phyloP scores from a whole-genome alignment of 2,797 vertebrate genomes.

The Fundulus diaphanus region DNA sequence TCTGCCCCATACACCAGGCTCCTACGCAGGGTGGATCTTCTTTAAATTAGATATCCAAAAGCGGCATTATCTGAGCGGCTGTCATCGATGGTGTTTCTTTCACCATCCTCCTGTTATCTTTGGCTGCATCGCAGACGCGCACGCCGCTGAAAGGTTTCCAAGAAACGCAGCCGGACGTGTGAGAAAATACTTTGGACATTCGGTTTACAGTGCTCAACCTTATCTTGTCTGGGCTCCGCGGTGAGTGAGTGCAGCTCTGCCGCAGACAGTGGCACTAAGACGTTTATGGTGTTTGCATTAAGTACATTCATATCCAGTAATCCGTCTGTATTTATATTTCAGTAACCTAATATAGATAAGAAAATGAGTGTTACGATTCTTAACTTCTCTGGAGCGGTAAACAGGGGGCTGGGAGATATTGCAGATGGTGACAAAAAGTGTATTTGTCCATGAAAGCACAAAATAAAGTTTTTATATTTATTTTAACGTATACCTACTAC shows the following conservation, averaged over 20 bases:
- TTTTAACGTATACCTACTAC: no score
- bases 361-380: neutral
- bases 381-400: constrained; percentile 8
- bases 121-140: constrained; percentile 57
- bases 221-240: constrained; percentile 49
- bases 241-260: constrained; percentile 43
- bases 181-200: constrained; percentile 66
- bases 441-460: no score
- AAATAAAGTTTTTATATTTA: no score
- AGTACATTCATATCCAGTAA: constrained; percentile 43
- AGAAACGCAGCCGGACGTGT: constrained; percentile 62
- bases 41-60: constrained; percentile 48
- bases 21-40: constrained; percentile 60
- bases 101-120: constrained; percentile 61
- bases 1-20: constrained; percentile 20
- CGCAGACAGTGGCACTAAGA: constrained; percentile 48
- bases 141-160: constrained; percentile 59
- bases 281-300: constrained; percentile 25
- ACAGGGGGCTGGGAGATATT: neutral
- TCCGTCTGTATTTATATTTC: constrained; percentile 51
- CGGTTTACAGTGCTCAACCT: constrained; percentile 42
- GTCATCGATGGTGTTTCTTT: constrained; percentile 47
- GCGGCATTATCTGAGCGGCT: constrained; percentile 59
- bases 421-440: no score
- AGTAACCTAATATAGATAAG: constrained; percentile 47